Percentiles rank a stretch among this genome's conserved stretches.
These are phyloP conservation scores for Chiloscyllium punctatum DNA, from an alignment of 2,797 vertebrate species.

Conservation along the genomic window DNA sequence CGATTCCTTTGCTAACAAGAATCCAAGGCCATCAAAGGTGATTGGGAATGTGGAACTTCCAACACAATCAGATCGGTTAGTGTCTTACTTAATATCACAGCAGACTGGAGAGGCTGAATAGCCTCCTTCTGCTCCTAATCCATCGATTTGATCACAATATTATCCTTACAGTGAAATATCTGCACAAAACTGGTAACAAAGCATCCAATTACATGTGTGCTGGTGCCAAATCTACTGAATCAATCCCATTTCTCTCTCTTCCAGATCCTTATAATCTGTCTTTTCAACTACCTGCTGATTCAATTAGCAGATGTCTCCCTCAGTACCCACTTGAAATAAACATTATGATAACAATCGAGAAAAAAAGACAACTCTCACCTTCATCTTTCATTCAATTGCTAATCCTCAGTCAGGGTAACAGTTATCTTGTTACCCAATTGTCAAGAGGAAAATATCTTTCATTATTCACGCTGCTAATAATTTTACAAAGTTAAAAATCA, in stretches of 20 bases:
- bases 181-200: not conserved
- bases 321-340: not conserved
- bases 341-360: not conserved
- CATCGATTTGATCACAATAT: not conserved
- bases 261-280: not conserved
- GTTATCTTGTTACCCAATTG: not conserved
- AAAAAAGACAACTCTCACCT: not conserved
- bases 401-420: not conserved
- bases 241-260: not conserved
- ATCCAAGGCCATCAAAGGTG: too few relatives aligned
- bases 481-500: too few relatives aligned
- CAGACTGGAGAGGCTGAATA: too few relatives aligned
- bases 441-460: not conserved
- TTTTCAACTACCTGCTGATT: not conserved
- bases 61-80: too few relatives aligned
- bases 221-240: not conserved
- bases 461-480: not conserved
- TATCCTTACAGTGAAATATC: not conserved
- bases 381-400: not conserved
- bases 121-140: too few relatives aligned
- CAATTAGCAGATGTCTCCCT: not conserved
- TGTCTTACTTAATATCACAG: too few relatives aligned
- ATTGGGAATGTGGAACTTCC: too few relatives aligned
- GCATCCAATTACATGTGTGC: not conserved
- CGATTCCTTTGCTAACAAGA: too few relatives aligned